A percentile compares a stretch with the other conserved stretches of the same genome.
phyloP scores from a whole-genome alignment of 37 sponge, comb jelly and placozoan genomes.

The Ianthella basta region DNA sequence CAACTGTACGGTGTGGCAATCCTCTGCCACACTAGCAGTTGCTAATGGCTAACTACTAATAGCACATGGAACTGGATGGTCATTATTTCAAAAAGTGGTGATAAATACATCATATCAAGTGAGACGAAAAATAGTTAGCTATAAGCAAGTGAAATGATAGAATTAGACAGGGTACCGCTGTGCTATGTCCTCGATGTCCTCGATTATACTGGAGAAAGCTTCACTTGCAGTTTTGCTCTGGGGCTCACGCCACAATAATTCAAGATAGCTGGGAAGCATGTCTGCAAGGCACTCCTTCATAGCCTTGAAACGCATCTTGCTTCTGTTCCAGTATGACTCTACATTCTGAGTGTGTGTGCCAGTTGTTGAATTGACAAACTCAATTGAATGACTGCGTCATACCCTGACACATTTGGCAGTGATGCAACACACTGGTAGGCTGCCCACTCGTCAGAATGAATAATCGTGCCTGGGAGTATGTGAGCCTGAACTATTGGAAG shows the following conservation, averaged over 20 bases:
- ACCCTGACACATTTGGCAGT: conserved; percentile 30
- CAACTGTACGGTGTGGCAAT: no score
- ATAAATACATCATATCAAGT: no score
- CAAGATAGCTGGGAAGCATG: conserved; percentile 56
- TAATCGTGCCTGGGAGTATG: conserved; percentile 32
- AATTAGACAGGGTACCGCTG: neutral
- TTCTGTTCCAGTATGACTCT: conserved; percentile 63
- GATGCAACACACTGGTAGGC: conserved; percentile 29
- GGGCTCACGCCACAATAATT: conserved; percentile 70
- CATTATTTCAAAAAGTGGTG: no score
- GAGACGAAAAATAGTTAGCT: no score
- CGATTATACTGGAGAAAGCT: neutral
- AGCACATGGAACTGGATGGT: no score
- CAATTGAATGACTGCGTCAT: conserved; percentile 46
- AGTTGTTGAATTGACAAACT: conserved; percentile 53
- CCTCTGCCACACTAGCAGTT: no score
- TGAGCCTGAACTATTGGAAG: conserved; percentile 59
- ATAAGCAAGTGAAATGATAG: no score
- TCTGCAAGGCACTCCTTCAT: conserved; percentile 41
- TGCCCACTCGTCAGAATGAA: conserved; percentile 61
- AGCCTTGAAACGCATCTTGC: conserved; percentile 49
- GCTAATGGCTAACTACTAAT: no score
- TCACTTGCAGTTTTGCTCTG: conserved; percentile 11
- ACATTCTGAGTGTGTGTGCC: conserved; percentile 61
- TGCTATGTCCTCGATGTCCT: neutral